Evolutionary conservation across 2,888 invertebrate species (phyloP), one percentile per base, ranked within the genome.

Genomic region (Drosophila helvetica): DNA sequence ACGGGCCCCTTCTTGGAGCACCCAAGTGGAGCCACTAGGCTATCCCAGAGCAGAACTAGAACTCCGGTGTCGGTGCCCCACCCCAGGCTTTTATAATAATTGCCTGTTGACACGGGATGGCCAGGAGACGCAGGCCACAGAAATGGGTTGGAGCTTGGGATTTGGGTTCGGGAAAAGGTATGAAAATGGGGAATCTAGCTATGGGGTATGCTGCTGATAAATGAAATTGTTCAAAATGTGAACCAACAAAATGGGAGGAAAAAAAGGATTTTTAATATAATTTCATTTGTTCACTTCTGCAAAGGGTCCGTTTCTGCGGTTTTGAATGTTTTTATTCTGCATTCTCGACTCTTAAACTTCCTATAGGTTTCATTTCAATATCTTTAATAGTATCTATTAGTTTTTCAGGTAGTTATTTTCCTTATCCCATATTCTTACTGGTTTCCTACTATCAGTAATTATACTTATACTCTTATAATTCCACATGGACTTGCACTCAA

Each of bases 61-160:
- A 17, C 7, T 33, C 48, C 57, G 7, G 6, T 2, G 15, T 61
- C 59, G 7, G 5, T 2, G 38, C 65, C 59, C 69, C 66, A 74
- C 59, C 74, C 74, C 85, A 71, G 64, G 87, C 88, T 87, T 88
- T 89, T 87, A 89, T 80, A 79, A 84, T 89, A 89, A 89, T 89
- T 89, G 90, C 89, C 86, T 84, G 88, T 89, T 89, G 90, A 89
- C 89, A 89, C 88, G 89, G 90, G 86, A 89, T 77, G 75, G 76
- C 82, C 71, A 68, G 58, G 78, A 66, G 70, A 47, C 63, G 69
- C 30, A 33, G 47, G 45, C 22, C 47, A 30, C 47, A 50, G 57
- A 57, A 30, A 48, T 52, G 64, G 64, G 69, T 60, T 67, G 22
- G 25, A 1, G 19, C 2, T 5, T 22, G 22, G 22, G 0, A 5